Evolutionary conservation across 2,113 vertebrate species (phyloP), one percentile per base, ranked within the genome.

Genomic region (Callospermophilus lateralis): DNA sequence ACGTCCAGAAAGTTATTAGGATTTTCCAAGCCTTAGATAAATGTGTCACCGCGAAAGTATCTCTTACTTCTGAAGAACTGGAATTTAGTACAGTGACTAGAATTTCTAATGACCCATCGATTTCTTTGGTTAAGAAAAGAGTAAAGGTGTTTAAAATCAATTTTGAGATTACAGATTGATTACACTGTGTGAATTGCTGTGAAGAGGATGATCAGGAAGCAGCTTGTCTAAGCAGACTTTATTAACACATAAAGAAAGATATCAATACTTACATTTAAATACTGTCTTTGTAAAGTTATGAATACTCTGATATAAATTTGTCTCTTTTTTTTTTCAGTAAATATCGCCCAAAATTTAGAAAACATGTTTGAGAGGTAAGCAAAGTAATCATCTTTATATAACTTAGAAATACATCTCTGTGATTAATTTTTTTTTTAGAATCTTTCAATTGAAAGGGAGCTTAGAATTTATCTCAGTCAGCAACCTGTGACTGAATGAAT

Each of bases 1-100:
- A 63, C 55, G 24, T 77, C 74, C 78, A 83, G 53, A 95, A 89
- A 24, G 58, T n/a, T 89, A 73, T 84, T 94, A 90, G 68, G 37
- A 70, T 76, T 94, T 89, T 65, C 61, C 73, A 70, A 89, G 45
- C 28, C 80, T 96, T 45, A 65, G 67, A 88, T 77, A 79, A 95
- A 89, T 94, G 63, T 73, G 85, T 86, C 73, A 63, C 53, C 10
- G 76, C 28, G 51, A 79, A 94, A 79, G n/a, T 63, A 65, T 42
- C 88, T 95, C n/a, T 48, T 65, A 48, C 78, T 93, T 96, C 80
- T 76, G 55, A 81, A 86, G 83, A 96, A 95, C 42, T 84, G 19
- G 79, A 93, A 96, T 90, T 98, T 91, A 89, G 78, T 45, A 53
- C 20, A 32, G 65, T 79, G 55, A 85, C 42, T 78, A 70, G 73